These are phyloP conservation scores for Leptoteleia sp. DNA, from an alignment of 1,140 invertebrate genomes.

Conservation along the genomic window DNA sequence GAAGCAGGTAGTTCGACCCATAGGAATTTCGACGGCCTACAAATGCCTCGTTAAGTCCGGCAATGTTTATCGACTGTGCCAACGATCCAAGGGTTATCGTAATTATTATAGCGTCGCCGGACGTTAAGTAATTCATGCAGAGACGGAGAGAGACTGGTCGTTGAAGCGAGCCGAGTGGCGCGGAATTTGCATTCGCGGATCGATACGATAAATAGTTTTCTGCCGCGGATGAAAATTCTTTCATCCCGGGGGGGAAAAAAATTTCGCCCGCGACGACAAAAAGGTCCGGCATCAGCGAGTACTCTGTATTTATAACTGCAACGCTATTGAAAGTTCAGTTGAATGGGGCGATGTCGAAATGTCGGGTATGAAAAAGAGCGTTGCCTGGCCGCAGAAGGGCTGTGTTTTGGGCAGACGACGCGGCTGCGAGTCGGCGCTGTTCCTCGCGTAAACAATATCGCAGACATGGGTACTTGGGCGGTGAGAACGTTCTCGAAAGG, in stretches of 20 bases:
- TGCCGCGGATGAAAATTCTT: not conserved
- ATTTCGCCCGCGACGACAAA: not conserved
- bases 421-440: too few relatives aligned
- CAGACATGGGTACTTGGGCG: too few relatives aligned
- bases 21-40: too few relatives aligned
- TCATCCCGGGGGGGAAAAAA: not conserved
- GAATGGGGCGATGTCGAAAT: slow-evolving; percentile 31
- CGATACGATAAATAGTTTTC: slow-evolving; percentile 10
- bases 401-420: too few relatives aligned
- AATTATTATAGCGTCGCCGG: slow-evolving; percentile 22
- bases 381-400: too few relatives aligned
- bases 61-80: not conserved
- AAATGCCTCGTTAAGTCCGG: too few relatives aligned
- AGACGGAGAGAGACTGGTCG: slow-evolving; percentile 8
- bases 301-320: slow-evolving; percentile 19
- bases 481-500: too few relatives aligned
- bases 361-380: slow-evolving; percentile 35
- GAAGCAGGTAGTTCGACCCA: too few relatives aligned
- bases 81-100: slow-evolving; percentile 24
- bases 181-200: too few relatives aligned
- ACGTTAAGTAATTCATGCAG: slow-evolving; percentile 26
- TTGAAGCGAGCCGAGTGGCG: too few relatives aligned
- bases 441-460: too few relatives aligned
- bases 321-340: slow-evolving; percentile 30
- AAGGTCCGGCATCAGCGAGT: not conserved